Conservation (phyloP, 92 coral and sea anemone genomes). For the Porites lobata region DNA sequence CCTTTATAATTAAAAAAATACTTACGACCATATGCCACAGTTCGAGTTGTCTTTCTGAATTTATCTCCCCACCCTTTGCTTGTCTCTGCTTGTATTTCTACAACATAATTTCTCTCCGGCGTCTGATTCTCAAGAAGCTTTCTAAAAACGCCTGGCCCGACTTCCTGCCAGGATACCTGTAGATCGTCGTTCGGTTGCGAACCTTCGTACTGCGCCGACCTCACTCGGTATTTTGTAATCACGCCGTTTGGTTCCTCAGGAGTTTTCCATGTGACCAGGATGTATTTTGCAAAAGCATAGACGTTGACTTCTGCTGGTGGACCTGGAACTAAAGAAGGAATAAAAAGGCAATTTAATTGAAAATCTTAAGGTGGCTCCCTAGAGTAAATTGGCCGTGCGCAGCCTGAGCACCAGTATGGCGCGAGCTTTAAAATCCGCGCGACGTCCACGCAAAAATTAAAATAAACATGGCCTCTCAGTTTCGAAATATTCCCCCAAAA, state of each 20-base stretch:
- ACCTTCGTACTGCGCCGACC: slow-evolving; percentile 9
- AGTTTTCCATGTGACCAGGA: slow-evolving; percentile 76
- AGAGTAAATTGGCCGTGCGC: too few relatives aligned
- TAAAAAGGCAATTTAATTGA: too few relatives aligned
- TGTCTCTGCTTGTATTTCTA: slow-evolving; percentile 80
- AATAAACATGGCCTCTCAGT: too few relatives aligned
- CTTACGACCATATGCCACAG: slow-evolving; percentile 26
- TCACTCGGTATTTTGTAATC: slow-evolving; percentile 69
- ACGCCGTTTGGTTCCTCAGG: slow-evolving; percentile 81
- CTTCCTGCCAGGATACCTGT: not conserved
- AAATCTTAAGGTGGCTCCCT: too few relatives aligned
- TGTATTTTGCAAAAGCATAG: slow-evolving; percentile 75
- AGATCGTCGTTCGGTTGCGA: not conserved
- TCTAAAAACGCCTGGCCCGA: not conserved
- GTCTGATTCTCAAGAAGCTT: slow-evolving; percentile 57
- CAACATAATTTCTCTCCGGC: slow-evolving; percentile 68
- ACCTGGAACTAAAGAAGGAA: slow-evolving; percentile 69
- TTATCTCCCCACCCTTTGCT: slow-evolving; percentile 65
- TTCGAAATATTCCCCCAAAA: too few relatives aligned
- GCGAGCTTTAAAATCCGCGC: too few relatives aligned
- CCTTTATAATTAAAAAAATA: too few relatives aligned
- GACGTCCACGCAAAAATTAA: too few relatives aligned
- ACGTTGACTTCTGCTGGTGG: slow-evolving; percentile 52
- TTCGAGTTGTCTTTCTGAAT: not conserved
- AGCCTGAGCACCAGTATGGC: too few relatives aligned